Conservation (phyloP, 2,888 invertebrate species). For the Cryptops parisi region DNA sequence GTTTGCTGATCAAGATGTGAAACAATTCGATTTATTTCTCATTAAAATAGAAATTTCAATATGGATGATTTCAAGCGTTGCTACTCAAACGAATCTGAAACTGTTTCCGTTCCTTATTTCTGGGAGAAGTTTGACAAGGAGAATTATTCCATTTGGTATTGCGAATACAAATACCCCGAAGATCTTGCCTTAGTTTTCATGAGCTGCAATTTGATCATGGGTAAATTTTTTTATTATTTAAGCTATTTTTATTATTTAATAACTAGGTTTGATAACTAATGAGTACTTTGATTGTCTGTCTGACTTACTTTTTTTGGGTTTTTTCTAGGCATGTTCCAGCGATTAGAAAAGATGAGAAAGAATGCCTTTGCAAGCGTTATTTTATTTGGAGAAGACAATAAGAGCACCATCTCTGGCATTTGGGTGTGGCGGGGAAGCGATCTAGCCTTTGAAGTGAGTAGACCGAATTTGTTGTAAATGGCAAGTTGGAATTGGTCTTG, state of each 20-base stretch:
- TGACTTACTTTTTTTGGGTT: slow-evolving; percentile 9
- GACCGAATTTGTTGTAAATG: neutral
- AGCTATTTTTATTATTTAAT: neutral
- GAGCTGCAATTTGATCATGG: slow-evolving; percentile 95
- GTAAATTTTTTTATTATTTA: slow-evolving; percentile 32
- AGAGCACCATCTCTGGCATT: slow-evolving; percentile 85
- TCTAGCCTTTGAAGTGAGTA: slow-evolving; percentile 60
- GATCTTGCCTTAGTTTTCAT: slow-evolving; percentile 88
- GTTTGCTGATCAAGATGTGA: neutral
- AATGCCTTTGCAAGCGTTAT: slow-evolving; percentile 86
- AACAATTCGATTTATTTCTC: neutral
- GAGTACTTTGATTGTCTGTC: neutral
- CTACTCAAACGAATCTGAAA: slow-evolving; percentile 93
- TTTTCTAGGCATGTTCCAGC: slow-evolving; percentile 82
- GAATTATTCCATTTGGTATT: slow-evolving; percentile 92
- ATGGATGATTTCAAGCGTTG: slow-evolving; percentile 95
- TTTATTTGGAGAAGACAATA: slow-evolving; percentile 81
- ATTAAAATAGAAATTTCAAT: slow-evolving; percentile 57
- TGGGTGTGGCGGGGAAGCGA: slow-evolving; percentile 98
- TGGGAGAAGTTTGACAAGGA: slow-evolving; percentile 96
- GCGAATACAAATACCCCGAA: slow-evolving; percentile 90
- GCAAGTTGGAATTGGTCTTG: neutral
- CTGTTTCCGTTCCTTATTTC: slow-evolving; percentile 89
- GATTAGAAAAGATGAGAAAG: slow-evolving; percentile 96
- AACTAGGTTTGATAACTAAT: neutral